Base-by-base conservation (phyloP, 2,888 invertebrate species). In the Agrotis segetum region DNA sequence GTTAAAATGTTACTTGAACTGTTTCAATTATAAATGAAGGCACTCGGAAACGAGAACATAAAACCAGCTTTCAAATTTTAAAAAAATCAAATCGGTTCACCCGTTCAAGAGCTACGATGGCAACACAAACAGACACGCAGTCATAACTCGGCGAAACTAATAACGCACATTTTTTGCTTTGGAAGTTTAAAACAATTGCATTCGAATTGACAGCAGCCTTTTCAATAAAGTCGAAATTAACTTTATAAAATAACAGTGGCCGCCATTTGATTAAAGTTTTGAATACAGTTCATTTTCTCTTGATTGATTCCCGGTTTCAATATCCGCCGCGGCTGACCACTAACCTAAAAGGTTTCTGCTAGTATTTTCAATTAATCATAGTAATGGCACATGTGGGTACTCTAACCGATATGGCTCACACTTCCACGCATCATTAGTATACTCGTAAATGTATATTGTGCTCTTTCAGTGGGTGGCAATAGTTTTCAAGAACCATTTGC, bases 311-410 rank as follows among this genome's bases (percentile, higher is more conserved):
- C 16, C 40, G 16, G 40, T 19, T 50, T 65, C 61, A 79, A 65
- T 65, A 53, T 19, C 19, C 49, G 16, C 2, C 44, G 52, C 44
- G 58, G 47, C 53, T 50, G 58, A 24, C 44, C 75, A 65, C 75
- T 17, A 44, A 58, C 52, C 66, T 53, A 49, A 66, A 77, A 77
- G 63, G 62, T 53, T 67, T 46, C 53, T 58, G 40, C 29, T 29
- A 29, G 40, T 50, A 44, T 78, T 78, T 69, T 70, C 81, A 70
- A 82, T 78, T 81, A 77, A 78, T 78, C 65, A 81, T 59, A 55
- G 62, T 78, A 78, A 78, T 78, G 40, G 82, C 40, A 29, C 50
- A 16, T 59, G 34, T 59, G 16, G 17, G 24, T 56, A 61, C 59
- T 50, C 29, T 53, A 52, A 46, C 50, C 55, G 21, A 77, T 81